Evolutionary conservation across 2,888 invertebrate species (phyloP), one percentile per base, ranked within the genome.

Genomic region (Ecliptopera silaceata): DNA sequence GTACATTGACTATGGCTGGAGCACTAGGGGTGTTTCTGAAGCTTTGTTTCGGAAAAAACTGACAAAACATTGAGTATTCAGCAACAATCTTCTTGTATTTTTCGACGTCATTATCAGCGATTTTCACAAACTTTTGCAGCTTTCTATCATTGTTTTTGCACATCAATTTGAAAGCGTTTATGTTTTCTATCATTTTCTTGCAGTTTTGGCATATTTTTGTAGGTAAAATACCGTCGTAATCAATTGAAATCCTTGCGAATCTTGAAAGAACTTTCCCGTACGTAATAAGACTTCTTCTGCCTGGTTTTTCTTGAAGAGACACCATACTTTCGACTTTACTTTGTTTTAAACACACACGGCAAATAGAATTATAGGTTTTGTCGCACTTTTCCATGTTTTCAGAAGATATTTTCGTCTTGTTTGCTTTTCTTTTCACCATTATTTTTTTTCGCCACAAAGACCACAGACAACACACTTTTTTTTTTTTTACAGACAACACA

Each of bases 281-380:
- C 46, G 69, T 70, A 73, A 79, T 87, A 0, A 86, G 62, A 4
- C 77, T 78, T 3, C 80, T 75, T 46, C 66, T 65, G 13, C 58
- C 70, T 1, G 71, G 66, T 60, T 74, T 69, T 66, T 88, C 81
- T 59, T 72, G 66, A 60, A 90, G 74, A 63, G 74, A 67, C 15
- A 83, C 76, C 80, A 83, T 84, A 43, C 74, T 78, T 46, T 79
- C 70, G 20, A 32, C 58, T 26, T 71, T 74, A 22, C 61, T 69
- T 36, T 69, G 71, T 41, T 72, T 70, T 62, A 89, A 75, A 70
- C 89, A 90, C 43, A 88, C 54, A 12, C 89, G 77, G 60, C 89
- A 90, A 44, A 88, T 77, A 22, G 69, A 74, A 60, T 80, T 75
- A 45, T 73, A 86, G 2, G 78, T 70, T 56, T 79, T 72, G 36